phyloP scores from a whole-genome alignment of 2,888 invertebrate genomes.

The Pyrrhosoma nymphula region DNA sequence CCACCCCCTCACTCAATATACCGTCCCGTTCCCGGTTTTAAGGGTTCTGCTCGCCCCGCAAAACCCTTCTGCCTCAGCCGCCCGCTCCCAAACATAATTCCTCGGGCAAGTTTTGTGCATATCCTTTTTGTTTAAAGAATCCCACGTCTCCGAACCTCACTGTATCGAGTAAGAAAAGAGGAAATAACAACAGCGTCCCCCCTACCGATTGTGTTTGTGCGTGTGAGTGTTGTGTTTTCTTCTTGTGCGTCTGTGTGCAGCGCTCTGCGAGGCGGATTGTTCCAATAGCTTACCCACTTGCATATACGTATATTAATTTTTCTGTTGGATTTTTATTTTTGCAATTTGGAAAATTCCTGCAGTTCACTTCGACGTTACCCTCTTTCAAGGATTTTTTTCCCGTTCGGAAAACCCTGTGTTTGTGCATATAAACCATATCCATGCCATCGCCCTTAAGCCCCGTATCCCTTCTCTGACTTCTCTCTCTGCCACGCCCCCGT shows the following conservation, averaged over 20 bases:
- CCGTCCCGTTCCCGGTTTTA: too few relatives aligned
- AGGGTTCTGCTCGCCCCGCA: too few relatives aligned
- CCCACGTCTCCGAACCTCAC: background rate
- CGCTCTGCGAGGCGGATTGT: background rate
- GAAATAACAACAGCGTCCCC: background rate
- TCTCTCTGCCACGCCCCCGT: constrained; percentile 23
- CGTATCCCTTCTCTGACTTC: background rate
- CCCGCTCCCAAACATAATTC: too few relatives aligned
- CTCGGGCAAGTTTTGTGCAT: background rate
- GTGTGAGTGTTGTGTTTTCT: background rate
- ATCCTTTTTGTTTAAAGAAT: background rate
- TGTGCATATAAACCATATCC: background rate
- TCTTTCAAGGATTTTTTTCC: background rate
- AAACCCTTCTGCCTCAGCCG: too few relatives aligned
- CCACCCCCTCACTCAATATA: too few relatives aligned
- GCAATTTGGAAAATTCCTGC: background rate
- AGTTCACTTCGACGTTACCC: background rate
- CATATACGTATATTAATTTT: background rate
- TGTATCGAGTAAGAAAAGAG: background rate
- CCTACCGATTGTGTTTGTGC: background rate
- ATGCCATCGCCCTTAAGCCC: constrained; percentile 8
- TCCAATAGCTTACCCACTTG: background rate
- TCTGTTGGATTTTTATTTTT: background rate
- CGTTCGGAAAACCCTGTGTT: background rate
- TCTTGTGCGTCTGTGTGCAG: background rate